A percentile compares a stretch with the other conserved stretches of the same genome.
Conservation (phyloP, 2,888 invertebrate species). For the Malacosoma neustria region DNA sequence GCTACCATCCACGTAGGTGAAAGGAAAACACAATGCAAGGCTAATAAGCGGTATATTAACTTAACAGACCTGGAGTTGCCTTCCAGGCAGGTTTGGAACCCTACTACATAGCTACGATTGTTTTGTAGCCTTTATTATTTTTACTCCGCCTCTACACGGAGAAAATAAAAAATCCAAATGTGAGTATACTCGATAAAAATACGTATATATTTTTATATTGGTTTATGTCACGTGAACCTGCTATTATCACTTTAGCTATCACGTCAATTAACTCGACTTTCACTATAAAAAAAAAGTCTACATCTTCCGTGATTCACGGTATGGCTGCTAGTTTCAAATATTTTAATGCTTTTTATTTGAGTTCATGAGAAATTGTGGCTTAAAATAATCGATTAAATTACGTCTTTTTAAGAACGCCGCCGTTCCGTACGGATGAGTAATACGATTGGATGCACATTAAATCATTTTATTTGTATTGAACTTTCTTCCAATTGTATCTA, state of each 20-base stretch:
- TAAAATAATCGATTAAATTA: conserved; percentile 22
- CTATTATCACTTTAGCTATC: conserved; percentile 15
- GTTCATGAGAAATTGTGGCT: conserved; percentile 20
- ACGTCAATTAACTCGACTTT: conserved; percentile 39
- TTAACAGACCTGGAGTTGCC: no score
- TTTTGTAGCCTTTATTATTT: no score
- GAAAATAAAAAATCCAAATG: no score
- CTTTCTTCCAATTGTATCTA: conserved; percentile 3
- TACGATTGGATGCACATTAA: conserved; percentile 20
- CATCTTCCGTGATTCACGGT: conserved; percentile 28
- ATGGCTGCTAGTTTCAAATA: conserved; percentile 35
- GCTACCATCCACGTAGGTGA: no score
- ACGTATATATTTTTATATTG: no score
- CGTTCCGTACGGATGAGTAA: conserved; percentile 25
- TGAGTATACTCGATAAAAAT: no score
- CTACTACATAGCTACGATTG: no score
- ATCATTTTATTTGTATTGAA: conserved; percentile 6
- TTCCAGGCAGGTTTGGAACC: no score
- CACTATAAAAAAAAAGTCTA: conserved; percentile 38
- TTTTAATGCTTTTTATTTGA: conserved; percentile 8
- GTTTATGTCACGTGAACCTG: conserved; percentile 23
- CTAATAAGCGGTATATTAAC: no score
- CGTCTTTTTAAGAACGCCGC: conserved; percentile 15
- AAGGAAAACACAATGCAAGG: no score
- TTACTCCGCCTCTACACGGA: no score